Base-by-base conservation (phyloP, 2,888 invertebrate genomes). In the Xylota segnis region DNA sequence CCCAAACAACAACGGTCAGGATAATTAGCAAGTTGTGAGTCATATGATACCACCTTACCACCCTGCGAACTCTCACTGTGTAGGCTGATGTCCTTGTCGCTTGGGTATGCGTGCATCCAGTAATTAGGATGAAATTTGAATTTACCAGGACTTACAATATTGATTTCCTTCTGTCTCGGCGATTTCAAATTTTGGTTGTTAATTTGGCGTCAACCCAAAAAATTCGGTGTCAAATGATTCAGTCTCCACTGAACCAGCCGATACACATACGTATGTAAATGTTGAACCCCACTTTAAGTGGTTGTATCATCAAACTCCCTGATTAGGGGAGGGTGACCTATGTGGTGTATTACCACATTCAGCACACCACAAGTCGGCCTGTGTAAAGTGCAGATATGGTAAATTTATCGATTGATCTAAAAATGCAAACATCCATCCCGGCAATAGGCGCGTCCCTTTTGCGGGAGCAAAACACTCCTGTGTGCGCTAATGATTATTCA, bases 1-100 rank as follows among this genome's bases (percentile, higher is more conserved):
- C 32, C 43, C 54, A 56, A 76, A 75, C 47, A 70, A 61, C 50
- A 70, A 54, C 61, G 68, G 68, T 68, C 61, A 77, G 52, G 32
- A 37, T 77, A 77, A 68, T 77, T 77, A 77, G 52, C 68, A 77
- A 59, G 52, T 68, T 61, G 59, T 61, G 45, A 68, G 68, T 77
- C 68, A 68, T 52, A 68, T 43, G 68, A 68, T 43, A 52, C 61
- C 68, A 61, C 68, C 58, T 66, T 45, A 66, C 68, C 56, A 40
- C 29, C 45, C 6, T 27, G 68, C 52, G 68, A 70, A 77, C 70
- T 68, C 45, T 18, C 54, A 47, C 14, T 27, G 37, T 45, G 34
- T 45, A 56, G 40, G 32, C 12, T 34, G 50, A 47, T 59, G 71
- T 59, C 27, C 59, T 37, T 50, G 66, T 27, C 58, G 40, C 18